phyloP scores from a whole-genome alignment of 2,888 invertebrate species.

The Scaeva pyrastri region DNA sequence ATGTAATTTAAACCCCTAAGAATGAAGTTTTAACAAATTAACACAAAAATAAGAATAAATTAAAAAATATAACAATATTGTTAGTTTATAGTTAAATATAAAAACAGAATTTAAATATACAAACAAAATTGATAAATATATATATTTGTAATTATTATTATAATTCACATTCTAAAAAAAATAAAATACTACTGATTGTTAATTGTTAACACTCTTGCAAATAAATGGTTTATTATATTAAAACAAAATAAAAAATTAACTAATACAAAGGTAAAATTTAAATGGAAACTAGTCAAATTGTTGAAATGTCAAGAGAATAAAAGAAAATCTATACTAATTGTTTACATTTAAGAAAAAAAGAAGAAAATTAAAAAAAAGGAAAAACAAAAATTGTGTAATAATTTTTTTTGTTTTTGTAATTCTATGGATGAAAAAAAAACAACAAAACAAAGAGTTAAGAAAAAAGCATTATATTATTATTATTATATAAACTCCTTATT shows the following conservation, averaged over 20 bases:
- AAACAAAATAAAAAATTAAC: constrained; percentile 43
- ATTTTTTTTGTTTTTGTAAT: constrained; percentile 33
- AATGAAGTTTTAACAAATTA: not conserved
- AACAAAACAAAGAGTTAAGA: constrained; percentile 13
- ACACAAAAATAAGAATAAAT: not conserved
- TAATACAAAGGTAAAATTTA: constrained; percentile 66
- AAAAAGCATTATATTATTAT: constrained; percentile 43
- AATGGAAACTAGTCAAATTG: constrained; percentile 74
- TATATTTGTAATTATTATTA: constrained; percentile 45
- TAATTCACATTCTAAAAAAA: constrained; percentile 53
- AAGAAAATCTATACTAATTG: constrained; percentile 55
- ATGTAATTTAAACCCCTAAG: constrained; percentile 16
- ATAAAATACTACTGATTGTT: constrained; percentile 50
- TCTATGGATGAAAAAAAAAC: constrained; percentile 21
- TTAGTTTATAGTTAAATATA: constrained; percentile 13
- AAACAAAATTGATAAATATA: constrained; percentile 14
- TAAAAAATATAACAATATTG: constrained; percentile 26
- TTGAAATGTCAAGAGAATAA: constrained; percentile 68
- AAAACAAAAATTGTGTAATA: constrained; percentile 58
- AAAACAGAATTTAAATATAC: constrained; percentile 51
- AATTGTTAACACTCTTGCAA: constrained; percentile 60
- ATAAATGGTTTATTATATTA: constrained; percentile 19
- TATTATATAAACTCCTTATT: not conserved
- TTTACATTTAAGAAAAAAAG: constrained; percentile 45
- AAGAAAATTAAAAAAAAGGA: constrained; percentile 15